These are phyloP conservation scores for Balearica regulorum DNA, from an alignment of 2,797 vertebrate species.

Conservation along the genomic window DNA sequence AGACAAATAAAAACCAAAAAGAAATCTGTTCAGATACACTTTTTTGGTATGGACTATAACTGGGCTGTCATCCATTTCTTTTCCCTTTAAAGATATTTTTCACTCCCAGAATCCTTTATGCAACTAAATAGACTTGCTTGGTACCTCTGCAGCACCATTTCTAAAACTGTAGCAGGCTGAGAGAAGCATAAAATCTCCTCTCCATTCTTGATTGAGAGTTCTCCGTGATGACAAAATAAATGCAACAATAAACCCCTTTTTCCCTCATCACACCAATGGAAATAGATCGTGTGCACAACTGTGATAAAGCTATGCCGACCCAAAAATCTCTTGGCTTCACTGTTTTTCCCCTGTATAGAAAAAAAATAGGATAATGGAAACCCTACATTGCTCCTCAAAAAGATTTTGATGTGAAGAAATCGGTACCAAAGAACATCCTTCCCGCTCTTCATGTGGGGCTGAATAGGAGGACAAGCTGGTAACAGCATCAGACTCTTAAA, in stretches of 20 bases:
- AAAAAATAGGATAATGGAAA: neutral
- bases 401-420: neutral
- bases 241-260: neutral
- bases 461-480: neutral
- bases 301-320: neutral
- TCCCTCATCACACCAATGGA: neutral
- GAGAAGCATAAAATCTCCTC: neutral
- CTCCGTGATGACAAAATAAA: neutral
- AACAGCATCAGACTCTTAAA: neutral
- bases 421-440: neutral
- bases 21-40: neutral
- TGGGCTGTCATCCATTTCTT: neutral
- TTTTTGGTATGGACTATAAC: neutral
- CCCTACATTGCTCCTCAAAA: neutral
- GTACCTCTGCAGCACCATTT: neutral
- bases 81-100: neutral
- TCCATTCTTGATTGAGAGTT: neutral
- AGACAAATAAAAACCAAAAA: conserved; percentile 1
- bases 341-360: no score
- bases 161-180: neutral
- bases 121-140: neutral
- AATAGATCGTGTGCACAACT: neutral
- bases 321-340: neutral
- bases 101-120: neutral
- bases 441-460: rapidly evolving